These are phyloP conservation scores for Drosophila takahashii DNA, from an alignment of 1,140 invertebrate genomes.

Conservation along the genomic window DNA sequence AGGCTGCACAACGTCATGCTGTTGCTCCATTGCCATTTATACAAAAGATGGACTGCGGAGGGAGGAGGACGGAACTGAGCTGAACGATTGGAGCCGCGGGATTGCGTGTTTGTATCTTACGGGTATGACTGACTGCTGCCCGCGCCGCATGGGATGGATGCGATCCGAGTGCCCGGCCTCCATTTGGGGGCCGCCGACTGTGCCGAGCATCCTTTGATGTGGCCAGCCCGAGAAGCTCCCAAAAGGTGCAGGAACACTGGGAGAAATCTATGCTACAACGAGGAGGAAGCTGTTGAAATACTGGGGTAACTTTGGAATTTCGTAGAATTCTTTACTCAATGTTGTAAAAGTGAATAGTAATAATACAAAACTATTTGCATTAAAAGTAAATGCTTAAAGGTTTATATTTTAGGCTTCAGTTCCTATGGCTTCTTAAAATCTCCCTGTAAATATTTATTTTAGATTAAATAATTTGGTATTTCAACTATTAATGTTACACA, in stretches of 20 bases:
- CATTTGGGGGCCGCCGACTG: slow-evolving; percentile 70
- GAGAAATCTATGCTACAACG: background rate
- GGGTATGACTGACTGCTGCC: slow-evolving; percentile 82
- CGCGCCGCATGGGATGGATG: slow-evolving; percentile 60
- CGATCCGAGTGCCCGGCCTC: slow-evolving; percentile 37
- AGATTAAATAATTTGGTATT: too few relatives aligned
- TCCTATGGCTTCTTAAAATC: too few relatives aligned
- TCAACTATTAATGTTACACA: too few relatives aligned
- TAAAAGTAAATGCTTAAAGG: too few relatives aligned
- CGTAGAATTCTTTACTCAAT: too few relatives aligned
- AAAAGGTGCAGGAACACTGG: slow-evolving; percentile 28
- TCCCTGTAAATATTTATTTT: too few relatives aligned
- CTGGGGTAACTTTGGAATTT: background rate
- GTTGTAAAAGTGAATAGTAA: too few relatives aligned
- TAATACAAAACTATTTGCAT: too few relatives aligned
- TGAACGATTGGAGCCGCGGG: slow-evolving; percentile 48
- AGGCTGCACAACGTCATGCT: slow-evolving; percentile 81
- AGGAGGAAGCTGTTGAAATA: background rate
- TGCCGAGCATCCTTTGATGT: slow-evolving; percentile 82
- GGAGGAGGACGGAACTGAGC: background rate
- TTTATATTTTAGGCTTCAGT: too few relatives aligned
- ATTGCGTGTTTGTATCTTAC: slow-evolving; percentile 72
- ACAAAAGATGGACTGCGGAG: slow-evolving; percentile 44
- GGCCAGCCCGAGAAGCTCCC: slow-evolving; percentile 37
- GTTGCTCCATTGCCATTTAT: slow-evolving; percentile 81